Percentiles rank a stretch among this genome's conserved stretches.
Conservation (phyloP, 2,113 vertebrate species). For the Galemys pyrenaicus region DNA sequence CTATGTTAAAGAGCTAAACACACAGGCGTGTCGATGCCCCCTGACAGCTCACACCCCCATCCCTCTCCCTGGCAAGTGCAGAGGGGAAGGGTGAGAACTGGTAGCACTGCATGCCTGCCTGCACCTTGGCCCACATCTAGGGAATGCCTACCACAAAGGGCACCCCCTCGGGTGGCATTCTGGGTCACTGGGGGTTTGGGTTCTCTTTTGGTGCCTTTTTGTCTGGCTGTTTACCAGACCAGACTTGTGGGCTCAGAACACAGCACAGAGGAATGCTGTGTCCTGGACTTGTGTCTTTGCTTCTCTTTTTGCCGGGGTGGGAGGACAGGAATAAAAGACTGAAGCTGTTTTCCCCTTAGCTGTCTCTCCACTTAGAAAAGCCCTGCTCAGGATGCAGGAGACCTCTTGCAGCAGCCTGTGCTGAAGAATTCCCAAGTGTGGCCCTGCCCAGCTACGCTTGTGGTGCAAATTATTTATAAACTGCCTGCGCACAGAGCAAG, state of each 20-base stretch:
- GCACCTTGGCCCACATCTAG: not conserved
- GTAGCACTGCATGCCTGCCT: accelerated
- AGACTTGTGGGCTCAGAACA: not conserved
- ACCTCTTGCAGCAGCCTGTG: not conserved
- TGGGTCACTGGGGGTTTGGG: not conserved
- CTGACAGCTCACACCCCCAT: not conserved
- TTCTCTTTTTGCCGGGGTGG: not conserved
- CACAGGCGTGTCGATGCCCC: accelerated
- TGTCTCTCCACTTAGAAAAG: not conserved
- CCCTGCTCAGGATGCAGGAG: not conserved
- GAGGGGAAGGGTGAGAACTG: accelerated
- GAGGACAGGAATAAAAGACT: not conserved
- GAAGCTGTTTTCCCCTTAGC: not conserved
- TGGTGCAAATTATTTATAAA: not conserved
- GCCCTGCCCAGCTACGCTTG: accelerated
- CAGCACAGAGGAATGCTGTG: not conserved
- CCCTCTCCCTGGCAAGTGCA: not conserved
- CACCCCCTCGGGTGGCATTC: accelerated
- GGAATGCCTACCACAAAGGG: not conserved
- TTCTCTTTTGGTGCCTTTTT: not conserved
- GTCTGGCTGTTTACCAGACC: conserved; percentile 32
- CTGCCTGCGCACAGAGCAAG: not conserved
- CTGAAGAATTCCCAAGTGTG: not conserved
- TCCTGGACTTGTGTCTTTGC: not conserved
- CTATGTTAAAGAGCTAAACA: not conserved